Conservation (phyloP, 1,140 invertebrate species). For the Metaphire vulgaris region DNA sequence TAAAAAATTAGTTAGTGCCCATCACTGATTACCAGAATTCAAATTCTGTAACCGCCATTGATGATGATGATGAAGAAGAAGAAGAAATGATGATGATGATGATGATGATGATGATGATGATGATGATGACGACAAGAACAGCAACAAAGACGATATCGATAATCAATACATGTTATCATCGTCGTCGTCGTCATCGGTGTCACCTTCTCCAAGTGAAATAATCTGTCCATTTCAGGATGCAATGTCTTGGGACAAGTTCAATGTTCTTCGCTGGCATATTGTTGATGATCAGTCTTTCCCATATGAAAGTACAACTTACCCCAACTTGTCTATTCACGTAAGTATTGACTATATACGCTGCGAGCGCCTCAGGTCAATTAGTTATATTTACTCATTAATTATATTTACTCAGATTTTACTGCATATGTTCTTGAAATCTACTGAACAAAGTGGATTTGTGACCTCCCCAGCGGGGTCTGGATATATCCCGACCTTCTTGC, state of each 20-base stretch:
- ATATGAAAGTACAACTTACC: slow-evolving; percentile 69
- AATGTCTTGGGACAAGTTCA: slow-evolving; percentile 81
- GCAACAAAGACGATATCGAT: slow-evolving; percentile 1
- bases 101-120: neutral
- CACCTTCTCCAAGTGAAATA: slow-evolving; percentile 26
- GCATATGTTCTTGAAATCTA: too few relatives aligned
- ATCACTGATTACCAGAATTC: too few relatives aligned
- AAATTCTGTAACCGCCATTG: too few relatives aligned
- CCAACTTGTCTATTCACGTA: slow-evolving; percentile 53
- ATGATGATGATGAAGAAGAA: too few relatives aligned
- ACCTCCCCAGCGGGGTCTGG: too few relatives aligned
- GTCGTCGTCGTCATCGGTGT: neutral
- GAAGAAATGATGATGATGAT: neutral
- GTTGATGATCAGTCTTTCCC: slow-evolving; percentile 86
- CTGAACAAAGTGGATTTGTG: too few relatives aligned
- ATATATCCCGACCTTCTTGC: too few relatives aligned
- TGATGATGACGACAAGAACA: neutral
- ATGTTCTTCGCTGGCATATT: slow-evolving; percentile 92
- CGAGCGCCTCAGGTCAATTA: too few relatives aligned
- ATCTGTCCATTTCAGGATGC: slow-evolving; percentile 49
- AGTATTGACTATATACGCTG: slow-evolving; percentile 11
- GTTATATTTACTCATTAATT: too few relatives aligned
- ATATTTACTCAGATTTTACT: too few relatives aligned
- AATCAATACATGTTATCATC: slow-evolving; percentile 26
- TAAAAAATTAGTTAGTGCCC: too few relatives aligned